Evolutionary conservation across 2,797 vertebrate species (phyloP).

Genomic region (Cyclopterus lumpus): DNA sequence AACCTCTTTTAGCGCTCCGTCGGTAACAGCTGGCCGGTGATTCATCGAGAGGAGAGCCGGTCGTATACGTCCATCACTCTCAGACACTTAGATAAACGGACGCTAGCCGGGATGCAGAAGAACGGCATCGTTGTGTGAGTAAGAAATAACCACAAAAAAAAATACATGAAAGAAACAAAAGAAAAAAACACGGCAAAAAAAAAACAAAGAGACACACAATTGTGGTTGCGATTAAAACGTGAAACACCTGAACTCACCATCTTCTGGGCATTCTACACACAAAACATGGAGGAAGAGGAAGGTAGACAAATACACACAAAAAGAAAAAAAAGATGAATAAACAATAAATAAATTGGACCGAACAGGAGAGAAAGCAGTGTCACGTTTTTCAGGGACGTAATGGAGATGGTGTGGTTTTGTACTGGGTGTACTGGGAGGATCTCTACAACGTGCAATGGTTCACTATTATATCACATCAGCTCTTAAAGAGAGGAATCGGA

Average conservation of each 20-base stretch:
- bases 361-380: constrained; percentile 14
- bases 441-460: background rate
- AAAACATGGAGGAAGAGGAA: constrained; percentile 87
- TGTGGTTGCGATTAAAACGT: constrained; percentile 43
- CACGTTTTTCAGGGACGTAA: background rate
- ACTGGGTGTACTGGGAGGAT: background rate
- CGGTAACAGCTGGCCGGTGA: constrained; percentile 70
- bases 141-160: too few relatives aligned
- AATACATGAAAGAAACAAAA: background rate
- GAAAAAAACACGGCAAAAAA: constrained; percentile 1
- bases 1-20: constrained; percentile 70
- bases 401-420: background rate
- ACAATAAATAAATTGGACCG: constrained; percentile 68
- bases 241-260: constrained; percentile 95
- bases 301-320: constrained; percentile 75
- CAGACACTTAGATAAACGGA: constrained; percentile 15
- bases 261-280: constrained; percentile 96
- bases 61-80: too few relatives aligned
- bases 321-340: constrained; percentile 49
- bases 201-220: constrained; percentile 25
- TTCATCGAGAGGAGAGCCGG: constrained; percentile 58
- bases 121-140: constrained; percentile 18
- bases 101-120: constrained; percentile 13
- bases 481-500: background rate
- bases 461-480: too few relatives aligned